Percentiles rank a stretch among this genome's conserved stretches.
Evolutionary conservation across 2,113 vertebrate species (phyloP).

Genomic region (Rhinolophus ferrumequinum): DNA sequence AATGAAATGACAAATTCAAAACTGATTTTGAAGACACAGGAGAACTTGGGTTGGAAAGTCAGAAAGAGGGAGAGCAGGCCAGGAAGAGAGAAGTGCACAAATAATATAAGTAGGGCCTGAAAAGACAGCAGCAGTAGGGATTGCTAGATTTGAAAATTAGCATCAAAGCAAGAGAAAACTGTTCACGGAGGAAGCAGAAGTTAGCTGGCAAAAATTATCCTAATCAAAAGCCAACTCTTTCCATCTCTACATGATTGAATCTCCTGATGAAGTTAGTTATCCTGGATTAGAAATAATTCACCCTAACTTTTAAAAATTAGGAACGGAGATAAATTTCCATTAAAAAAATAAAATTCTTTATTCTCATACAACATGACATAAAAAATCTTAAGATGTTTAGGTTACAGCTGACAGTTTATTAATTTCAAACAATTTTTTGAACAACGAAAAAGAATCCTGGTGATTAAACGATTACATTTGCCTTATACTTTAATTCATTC

Average conservation of each 20-base stretch:
- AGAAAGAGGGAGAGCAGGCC: not conserved
- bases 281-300: conserved; percentile 17
- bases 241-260: not conserved
- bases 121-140: not conserved
- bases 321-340: conserved; percentile 34
- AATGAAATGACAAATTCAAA: conserved; percentile 30
- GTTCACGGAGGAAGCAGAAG: not conserved
- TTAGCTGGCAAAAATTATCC: conserved; percentile 27
- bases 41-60: not conserved
- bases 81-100: not conserved
- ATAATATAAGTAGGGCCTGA: not conserved
- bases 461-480: not conserved
- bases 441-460: not conserved
- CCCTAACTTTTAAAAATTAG: conserved; percentile 47
- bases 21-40: not conserved
- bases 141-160: not conserved
- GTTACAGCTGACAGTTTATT: not conserved
- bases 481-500: conserved; percentile 7
- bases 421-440: conserved; percentile 22
- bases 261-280: not conserved
- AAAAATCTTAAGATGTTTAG: conserved; percentile 9
- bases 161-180: conserved; percentile 44
- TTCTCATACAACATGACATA: not conserved
- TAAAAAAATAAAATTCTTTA: conserved; percentile 37
- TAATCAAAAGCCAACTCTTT: not conserved